Evolutionary conservation across 2,888 invertebrate species (phyloP), one percentile per base, ranked within the genome.

Genomic region (Drosophila anomelani): DNA sequence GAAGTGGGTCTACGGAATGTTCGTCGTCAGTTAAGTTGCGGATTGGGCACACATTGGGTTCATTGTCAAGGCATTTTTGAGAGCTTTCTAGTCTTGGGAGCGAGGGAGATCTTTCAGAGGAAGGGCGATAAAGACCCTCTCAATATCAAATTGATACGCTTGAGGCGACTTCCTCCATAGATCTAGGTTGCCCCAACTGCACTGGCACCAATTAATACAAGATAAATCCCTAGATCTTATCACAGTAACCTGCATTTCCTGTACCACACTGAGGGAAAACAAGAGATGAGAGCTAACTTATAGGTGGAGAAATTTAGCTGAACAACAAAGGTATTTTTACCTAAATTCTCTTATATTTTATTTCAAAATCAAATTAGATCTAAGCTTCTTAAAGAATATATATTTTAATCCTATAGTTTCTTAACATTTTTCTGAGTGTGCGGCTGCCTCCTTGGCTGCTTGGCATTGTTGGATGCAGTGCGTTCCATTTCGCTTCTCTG

Each of bases 401-500:
- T 9, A 32, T 51, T 34, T 8, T 5, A 51, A 20, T 36, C 0
- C 5, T 4, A 2, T 13, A 15, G 12, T 46, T 38, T 12, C 2
- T 1, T 2, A 13, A n/a, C 10, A 26, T 20, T 66, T 43, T 34
- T 46, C 32, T 34, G 20, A n/a, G 49, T 63, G 23, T 51, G 12
- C 15, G 15, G 36, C 34, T 34, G 29, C 9, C 20, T 51, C 51
- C 43, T 46, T 60, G 51, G 36, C 49, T 49, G 47, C 51, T 57
- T 56, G 69, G 26, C 80, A 51, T 61, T 68, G 81, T 56, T 64
- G 62, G 57, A 57, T 38, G 56, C 54, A 46, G 76, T 56, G 75
- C 74, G 88, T 83, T 83, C 83, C 86, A 82, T 75, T 83, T 83
- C 62, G 78, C 66, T 72, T 55, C 63, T 49, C 76, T 73, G 76